These are phyloP conservation scores for Epirrita christyi DNA, from an alignment of 2,888 invertebrate genomes.

Conservation along the genomic window DNA sequence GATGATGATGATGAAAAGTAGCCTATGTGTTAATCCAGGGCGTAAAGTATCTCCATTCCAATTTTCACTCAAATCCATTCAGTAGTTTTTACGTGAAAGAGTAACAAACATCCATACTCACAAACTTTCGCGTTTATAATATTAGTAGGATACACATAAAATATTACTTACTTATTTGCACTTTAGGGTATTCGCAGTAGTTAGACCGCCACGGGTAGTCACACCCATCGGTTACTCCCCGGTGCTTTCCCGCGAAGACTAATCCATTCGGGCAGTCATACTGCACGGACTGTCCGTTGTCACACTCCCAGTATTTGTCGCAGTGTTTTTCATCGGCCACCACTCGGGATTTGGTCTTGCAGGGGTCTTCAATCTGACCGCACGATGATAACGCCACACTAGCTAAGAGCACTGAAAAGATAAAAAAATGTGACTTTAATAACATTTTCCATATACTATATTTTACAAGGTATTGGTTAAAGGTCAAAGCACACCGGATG, in stretches of 20 bases:
- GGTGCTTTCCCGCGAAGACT: constrained; percentile 94
- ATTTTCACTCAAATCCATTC: too few relatives aligned
- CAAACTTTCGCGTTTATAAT: too few relatives aligned
- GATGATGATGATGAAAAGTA: too few relatives aligned
- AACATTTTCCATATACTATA: too few relatives aligned
- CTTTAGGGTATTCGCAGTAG: constrained; percentile 89
- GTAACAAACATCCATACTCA: too few relatives aligned
- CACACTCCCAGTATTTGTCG: constrained; percentile 93
- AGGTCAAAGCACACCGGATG: too few relatives aligned
- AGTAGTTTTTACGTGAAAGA: too few relatives aligned
- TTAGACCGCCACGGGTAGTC: constrained; percentile 96
- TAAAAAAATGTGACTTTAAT: constrained; percentile 1
- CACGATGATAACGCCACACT: constrained; percentile 56
- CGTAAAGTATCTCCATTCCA: too few relatives aligned
- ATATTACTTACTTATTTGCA: constrained; percentile 86
- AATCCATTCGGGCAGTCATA: constrained; percentile 96
- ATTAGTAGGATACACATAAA: too few relatives aligned
- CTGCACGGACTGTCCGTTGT: constrained; percentile 91
- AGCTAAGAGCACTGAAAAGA: constrained; percentile 61
- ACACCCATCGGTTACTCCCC: constrained; percentile 95
- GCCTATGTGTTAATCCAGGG: too few relatives aligned
- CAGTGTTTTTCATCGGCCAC: constrained; percentile 93
- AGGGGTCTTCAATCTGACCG: constrained; percentile 89
- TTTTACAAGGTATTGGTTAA: too few relatives aligned
- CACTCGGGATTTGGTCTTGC: constrained; percentile 91